A percentile compares a stretch with the other conserved stretches of the same genome.
Conservation (phyloP, 2,797 vertebrate species). For the Anas flavirostris region DNA sequence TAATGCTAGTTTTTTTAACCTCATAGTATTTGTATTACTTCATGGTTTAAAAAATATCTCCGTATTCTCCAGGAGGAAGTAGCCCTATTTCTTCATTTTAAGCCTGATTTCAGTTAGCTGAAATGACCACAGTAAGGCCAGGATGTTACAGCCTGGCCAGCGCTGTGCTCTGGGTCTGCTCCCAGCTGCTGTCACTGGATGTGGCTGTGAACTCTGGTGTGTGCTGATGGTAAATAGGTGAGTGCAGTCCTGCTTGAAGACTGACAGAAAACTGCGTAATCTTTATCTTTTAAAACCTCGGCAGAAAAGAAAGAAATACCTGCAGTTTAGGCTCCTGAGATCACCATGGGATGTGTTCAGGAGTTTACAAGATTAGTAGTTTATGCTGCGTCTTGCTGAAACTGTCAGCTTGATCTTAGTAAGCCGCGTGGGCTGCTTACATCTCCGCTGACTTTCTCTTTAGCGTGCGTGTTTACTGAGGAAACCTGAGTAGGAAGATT, state of each 20-base stretch:
- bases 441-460: background rate
- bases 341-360: background rate
- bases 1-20: background rate
- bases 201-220: background rate
- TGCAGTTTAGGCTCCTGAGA: background rate
- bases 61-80: background rate
- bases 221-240: background rate
- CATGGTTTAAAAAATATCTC: background rate
- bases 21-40: background rate
- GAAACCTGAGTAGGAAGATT: background rate
- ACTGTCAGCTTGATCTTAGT: constrained; percentile 21
- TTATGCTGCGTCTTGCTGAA: background rate
- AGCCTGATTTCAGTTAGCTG: background rate
- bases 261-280: background rate
- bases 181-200: background rate
- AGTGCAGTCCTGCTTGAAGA: background rate
- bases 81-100: background rate
- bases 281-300: background rate
- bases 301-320: background rate
- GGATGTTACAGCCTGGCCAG: background rate
- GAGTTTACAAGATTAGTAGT: constrained; percentile 17
- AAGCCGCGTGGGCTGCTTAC: background rate
- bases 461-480: background rate
- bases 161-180: background rate
- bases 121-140: background rate